A percentile compares a stretch with the other conserved stretches of the same genome.
Conservation (phyloP, 2,113 vertebrate genomes). For the Perccottus glenii region DNA sequence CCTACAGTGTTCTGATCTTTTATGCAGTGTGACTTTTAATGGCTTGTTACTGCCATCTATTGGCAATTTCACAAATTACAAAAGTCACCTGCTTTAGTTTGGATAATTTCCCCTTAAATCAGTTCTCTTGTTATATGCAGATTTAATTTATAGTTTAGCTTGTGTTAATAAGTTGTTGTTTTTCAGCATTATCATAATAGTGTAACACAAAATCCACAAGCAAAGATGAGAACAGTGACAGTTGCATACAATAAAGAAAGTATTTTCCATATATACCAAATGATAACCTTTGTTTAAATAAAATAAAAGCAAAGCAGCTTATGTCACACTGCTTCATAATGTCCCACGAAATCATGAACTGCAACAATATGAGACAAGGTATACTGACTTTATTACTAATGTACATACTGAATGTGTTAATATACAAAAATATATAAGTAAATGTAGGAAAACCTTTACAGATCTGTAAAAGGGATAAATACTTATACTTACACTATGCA, state of each 20-base stretch:
- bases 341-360: constrained; percentile 9
- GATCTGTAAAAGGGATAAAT: constrained; percentile 64
- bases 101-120: background rate
- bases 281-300: too few relatives aligned
- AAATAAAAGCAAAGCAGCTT: too few relatives aligned
- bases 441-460: constrained; percentile 46
- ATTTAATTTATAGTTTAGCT: too few relatives aligned
- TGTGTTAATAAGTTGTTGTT: too few relatives aligned
- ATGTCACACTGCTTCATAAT: too few relatives aligned
- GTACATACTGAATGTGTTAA: constrained; percentile 58
- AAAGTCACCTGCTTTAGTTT: background rate
- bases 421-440: constrained; percentile 70
- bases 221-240: too few relatives aligned
- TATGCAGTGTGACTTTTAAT: background rate
- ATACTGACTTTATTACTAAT: constrained; percentile 44
- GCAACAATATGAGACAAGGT: constrained; percentile 28
- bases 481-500: constrained; percentile 51
- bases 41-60: constrained; percentile 62
- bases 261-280: too few relatives aligned
- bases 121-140: too few relatives aligned
- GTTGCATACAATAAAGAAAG: too few relatives aligned
- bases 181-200: too few relatives aligned
- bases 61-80: constrained; percentile 28
- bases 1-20: background rate
- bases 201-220: too few relatives aligned